Evolutionary conservation across 2,888 invertebrate genomes (phyloP).

Genomic region (Tuberolachnus salignus): DNA sequence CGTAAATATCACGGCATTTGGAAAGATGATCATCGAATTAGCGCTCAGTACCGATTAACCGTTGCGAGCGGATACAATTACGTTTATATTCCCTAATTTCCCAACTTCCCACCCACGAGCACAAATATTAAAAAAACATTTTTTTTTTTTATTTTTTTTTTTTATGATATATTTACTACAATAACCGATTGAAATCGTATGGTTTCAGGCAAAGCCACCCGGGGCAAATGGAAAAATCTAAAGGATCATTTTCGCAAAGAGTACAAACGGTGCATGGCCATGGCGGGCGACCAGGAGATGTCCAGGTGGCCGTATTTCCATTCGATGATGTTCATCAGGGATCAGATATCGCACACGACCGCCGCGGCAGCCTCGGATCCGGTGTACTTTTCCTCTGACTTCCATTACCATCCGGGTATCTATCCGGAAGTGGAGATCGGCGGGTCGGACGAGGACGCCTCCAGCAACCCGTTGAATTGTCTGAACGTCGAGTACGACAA

Average conservation of each 20-base stretch:
- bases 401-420: slow-evolving; percentile 20
- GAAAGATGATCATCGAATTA: no score
- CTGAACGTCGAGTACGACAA: slow-evolving; percentile 1
- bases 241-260: slow-evolving; percentile 51
- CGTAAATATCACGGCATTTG: no score
- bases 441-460: neutral
- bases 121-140: no score
- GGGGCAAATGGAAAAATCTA: slow-evolving; percentile 45
- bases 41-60: no score
- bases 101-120: no score
- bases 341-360: slow-evolving; percentile 24
- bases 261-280: slow-evolving; percentile 30
- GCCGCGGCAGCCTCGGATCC: neutral
- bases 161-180: no score
- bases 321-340: slow-evolving; percentile 42
- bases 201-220: slow-evolving; percentile 30
- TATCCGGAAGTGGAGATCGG: slow-evolving; percentile 26
- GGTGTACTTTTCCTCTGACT: neutral
- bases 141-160: no score
- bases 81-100: no score
- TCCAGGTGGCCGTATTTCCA: slow-evolving; percentile 46
- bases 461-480: neutral
- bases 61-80: no score
- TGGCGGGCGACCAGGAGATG: neutral
- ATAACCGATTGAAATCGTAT: neutral